phyloP scores from a whole-genome alignment of 2,888 invertebrate genomes.

The Oligia fasciuncula region DNA sequence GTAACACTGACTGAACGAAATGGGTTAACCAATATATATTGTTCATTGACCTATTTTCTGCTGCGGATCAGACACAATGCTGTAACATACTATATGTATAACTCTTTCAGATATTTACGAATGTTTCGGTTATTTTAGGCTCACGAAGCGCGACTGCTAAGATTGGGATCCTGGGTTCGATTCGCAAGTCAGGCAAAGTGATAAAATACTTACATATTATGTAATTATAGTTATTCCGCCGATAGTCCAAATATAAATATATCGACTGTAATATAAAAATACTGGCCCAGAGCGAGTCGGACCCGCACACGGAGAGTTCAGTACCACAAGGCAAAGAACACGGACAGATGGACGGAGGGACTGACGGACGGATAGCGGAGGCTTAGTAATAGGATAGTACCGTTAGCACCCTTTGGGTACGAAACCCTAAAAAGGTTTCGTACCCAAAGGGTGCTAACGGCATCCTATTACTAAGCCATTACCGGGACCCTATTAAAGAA shows the following conservation, averaged over 20 bases:
- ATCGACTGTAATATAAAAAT: background rate
- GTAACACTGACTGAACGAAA: constrained; percentile 16
- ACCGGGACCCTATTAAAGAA: no score
- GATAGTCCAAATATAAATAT: background rate
- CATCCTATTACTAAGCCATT: no score
- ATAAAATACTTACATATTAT: background rate
- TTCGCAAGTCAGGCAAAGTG: background rate
- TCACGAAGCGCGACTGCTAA: background rate
- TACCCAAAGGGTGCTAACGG: no score
- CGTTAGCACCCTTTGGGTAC: no score
- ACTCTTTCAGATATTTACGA: background rate
- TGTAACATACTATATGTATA: background rate
- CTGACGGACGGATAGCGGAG: no score
- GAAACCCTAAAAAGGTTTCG: no score
- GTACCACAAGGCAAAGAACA: no score
- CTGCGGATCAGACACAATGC: background rate
- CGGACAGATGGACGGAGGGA: no score
- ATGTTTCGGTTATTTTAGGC: background rate
- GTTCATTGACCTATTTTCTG: constrained; percentile 29
- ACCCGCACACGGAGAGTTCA: no score
- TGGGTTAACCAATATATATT: constrained; percentile 17
- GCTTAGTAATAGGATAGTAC: no score
- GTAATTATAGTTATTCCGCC: no score
- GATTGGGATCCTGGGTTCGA: background rate
- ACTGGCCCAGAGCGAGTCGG: no score